These are phyloP conservation scores for Corydoras sp. DNA, from an alignment of 2,113 vertebrate genomes.

Conservation along the genomic window DNA sequence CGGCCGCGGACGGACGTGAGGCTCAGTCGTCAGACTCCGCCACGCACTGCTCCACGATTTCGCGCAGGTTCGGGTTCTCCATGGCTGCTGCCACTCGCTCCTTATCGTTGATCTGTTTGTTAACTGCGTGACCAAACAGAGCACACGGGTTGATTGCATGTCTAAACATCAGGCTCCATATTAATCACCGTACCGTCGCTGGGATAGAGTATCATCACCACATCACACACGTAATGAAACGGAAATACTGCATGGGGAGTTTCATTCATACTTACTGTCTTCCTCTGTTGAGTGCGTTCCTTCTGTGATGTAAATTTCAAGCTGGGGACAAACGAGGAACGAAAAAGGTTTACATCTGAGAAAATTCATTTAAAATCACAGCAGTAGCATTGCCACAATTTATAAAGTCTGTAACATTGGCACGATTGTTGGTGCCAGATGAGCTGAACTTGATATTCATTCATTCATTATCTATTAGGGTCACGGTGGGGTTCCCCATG, in stretches of 20 bases:
- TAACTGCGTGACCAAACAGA: slow-evolving; percentile 68
- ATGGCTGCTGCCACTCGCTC: slow-evolving; percentile 97
- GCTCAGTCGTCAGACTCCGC: slow-evolving; percentile 80
- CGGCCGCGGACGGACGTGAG: not conserved
- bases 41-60: slow-evolving; percentile 95
- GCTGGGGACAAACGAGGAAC: slow-evolving; percentile 54
- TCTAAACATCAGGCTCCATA: not conserved
- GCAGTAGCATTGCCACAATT: too few species aligned
- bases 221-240: not conserved
- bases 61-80: slow-evolving; percentile 90
- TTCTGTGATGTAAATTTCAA: slow-evolving; percentile 97
- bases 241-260: too few species aligned
- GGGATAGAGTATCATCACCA: not conserved
- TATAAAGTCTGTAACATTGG: too few species aligned
- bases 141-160: not conserved
- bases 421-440: too few species aligned
- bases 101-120: slow-evolving; percentile 98
- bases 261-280: slow-evolving; percentile 79
- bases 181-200: not conserved
- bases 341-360: not conserved
- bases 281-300: slow-evolving; percentile 94
- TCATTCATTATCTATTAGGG: too few species aligned
- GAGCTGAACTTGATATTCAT: too few species aligned
- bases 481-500: too few species aligned
- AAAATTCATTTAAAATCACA: too few species aligned